A percentile compares a stretch with the other conserved stretches of the same genome.
Evolutionary conservation across 2,797 vertebrate species (phyloP).

Genomic region (Pseudochromis fuscus): DNA sequence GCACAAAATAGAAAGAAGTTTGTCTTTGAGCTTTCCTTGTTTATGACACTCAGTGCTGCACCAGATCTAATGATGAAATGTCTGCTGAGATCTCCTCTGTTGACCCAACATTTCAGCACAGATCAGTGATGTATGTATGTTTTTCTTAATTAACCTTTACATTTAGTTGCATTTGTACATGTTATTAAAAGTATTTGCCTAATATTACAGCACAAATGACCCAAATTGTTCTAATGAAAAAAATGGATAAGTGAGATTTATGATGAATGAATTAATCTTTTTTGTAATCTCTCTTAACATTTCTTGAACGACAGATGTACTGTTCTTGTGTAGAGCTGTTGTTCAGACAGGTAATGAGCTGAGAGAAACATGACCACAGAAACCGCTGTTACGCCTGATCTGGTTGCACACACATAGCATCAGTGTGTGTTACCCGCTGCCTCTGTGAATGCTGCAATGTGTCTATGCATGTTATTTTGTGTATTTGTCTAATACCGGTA

Average conservation of each 20-base stretch:
- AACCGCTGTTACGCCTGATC: conserved; percentile 73
- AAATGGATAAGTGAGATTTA: neutral
- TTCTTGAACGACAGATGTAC: conserved; percentile 44
- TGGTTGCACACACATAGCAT: conserved; percentile 67
- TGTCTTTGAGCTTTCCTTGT: neutral
- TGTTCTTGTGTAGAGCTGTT: conserved; percentile 59
- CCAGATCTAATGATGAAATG: neutral
- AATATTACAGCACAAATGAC: too few relatives aligned
- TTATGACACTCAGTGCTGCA: neutral
- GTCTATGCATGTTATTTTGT: conserved; percentile 11
- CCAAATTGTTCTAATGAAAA: neutral
- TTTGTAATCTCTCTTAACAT: conserved; percentile 4
- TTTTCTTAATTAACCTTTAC: too few relatives aligned
- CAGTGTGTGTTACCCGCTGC: conserved; percentile 16
- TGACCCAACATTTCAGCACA: too few relatives aligned
- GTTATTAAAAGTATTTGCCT: too few relatives aligned
- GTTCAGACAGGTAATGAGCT: conserved; percentile 80
- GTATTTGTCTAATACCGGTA: neutral
- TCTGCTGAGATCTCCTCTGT: neutral
- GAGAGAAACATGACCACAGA: conserved; percentile 75
- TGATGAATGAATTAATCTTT: too few relatives aligned
- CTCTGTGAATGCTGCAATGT: conserved; percentile 9
- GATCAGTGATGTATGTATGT: too few relatives aligned
- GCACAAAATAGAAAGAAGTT: neutral
- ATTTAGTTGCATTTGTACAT: too few relatives aligned